Evolutionary conservation across 1,140 invertebrate species (phyloP), one percentile per base, ranked within the genome.

Genomic region (Pseudomyrmex dendroicus): DNA sequence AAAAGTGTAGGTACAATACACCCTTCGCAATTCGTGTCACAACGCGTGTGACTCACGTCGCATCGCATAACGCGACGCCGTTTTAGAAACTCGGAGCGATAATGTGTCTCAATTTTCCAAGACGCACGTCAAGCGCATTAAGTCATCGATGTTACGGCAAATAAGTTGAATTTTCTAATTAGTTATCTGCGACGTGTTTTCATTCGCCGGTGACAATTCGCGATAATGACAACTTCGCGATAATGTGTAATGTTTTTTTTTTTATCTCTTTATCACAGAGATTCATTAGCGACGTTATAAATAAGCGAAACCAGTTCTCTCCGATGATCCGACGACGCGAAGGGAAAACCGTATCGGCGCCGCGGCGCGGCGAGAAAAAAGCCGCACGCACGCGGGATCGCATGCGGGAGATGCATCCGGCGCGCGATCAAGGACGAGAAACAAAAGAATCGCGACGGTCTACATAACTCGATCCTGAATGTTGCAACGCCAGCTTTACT

Each of bases 401-500:
- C 54, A 50, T 35, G 35, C 20, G 46, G 56, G 12, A 59, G 66
- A 70, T 70, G 54, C 35, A 35, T 50, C 76, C 44, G 35, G 44
- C 7, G 54, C 10, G 54, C 76, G 54, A 80, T 80, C 66, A 80
- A 80, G 76, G 66, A 15, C 54, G 66, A 61, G 52, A 59, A 61
- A 50, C 54, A 80, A 54, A 80, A 80, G 20, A 70, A 70, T 70
- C 44, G 76, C 64, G 76, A 78, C 63, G 76, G 50, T 78, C 64
- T n/a, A 70, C 66, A 80, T 78, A 78, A 78, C 63, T 56, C 20
- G 74, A 68, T 70, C 64, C 20, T 70, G 66, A n/a, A 80, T 72
- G 44, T 20, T 50, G 54, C 66, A 50, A 80, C 20, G 66, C 52
- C 67, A 25, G 56, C 76, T 59, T 80, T 80, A 72, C 76, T 70